These are phyloP conservation scores for Cyphomyrus plagiostoma DNA, from an alignment of 2,113 vertebrate genomes.

Conservation along the genomic window DNA sequence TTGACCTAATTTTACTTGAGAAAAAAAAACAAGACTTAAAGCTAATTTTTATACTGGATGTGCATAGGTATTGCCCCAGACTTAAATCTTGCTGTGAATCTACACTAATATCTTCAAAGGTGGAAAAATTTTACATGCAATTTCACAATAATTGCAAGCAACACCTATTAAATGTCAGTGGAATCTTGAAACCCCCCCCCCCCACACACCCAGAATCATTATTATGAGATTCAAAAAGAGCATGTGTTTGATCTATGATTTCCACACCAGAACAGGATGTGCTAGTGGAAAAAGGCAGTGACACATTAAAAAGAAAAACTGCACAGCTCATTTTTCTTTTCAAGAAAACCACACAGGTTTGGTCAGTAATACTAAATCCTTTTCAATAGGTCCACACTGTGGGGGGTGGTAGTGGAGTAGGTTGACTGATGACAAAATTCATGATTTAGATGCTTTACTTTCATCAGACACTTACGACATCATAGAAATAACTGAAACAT, in stretches of 20 bases:
- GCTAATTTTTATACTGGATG: not conserved
- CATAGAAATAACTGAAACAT: too few species aligned
- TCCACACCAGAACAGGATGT: not conserved
- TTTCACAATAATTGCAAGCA: not conserved
- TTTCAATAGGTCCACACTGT: not conserved
- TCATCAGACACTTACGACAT: too few species aligned
- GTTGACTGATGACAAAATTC: not conserved
- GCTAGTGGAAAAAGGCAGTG: not conserved
- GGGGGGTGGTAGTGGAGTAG: not conserved
- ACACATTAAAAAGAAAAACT: not conserved
- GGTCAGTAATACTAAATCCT: not conserved
- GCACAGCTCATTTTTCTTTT: not conserved
- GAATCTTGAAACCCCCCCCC: not conserved
- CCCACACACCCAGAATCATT: not conserved
- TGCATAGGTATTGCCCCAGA: not conserved
- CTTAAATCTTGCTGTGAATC: not conserved
- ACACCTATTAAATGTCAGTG: constrained; percentile 2
- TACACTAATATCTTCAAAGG: not conserved
- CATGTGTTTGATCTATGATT: not conserved
- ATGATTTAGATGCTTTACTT: too few species aligned
- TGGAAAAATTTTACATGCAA: not conserved
- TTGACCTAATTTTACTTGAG: constrained; percentile 9
- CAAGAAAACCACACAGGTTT: not conserved
- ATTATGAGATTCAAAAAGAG: not conserved
- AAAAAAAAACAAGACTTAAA: not conserved